phyloP scores from a whole-genome alignment of 2,888 invertebrate species.

The Polydesmus complanatus region DNA sequence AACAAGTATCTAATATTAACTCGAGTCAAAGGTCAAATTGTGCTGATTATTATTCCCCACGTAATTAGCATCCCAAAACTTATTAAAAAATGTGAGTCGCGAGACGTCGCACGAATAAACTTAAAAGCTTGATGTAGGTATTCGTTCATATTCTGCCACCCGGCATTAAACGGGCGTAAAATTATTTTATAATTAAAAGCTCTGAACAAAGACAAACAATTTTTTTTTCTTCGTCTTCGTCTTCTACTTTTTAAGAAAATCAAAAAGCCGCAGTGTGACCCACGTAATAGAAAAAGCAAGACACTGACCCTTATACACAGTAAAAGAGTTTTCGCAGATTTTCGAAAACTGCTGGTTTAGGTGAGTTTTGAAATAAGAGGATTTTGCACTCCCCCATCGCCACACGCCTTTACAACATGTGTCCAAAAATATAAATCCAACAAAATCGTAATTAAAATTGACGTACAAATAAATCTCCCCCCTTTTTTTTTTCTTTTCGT shows the following conservation, averaged over 20 bases:
- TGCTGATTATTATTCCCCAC: neutral
- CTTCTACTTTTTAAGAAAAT: no score
- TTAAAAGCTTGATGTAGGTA: neutral
- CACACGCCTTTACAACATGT: neutral
- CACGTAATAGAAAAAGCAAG: neutral
- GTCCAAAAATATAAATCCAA: neutral
- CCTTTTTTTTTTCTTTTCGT: no score
- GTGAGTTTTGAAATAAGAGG: no score
- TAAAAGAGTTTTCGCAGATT: neutral
- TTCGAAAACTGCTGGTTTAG: no score
- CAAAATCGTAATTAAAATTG: neutral
- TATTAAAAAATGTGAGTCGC: no score
- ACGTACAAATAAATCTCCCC: neutral
- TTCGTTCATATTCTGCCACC: neutral
- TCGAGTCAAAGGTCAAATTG: neutral
- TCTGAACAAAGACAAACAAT: no score
- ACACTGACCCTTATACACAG: neutral
- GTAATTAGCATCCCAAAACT: neutral
- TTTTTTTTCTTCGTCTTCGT: no score
- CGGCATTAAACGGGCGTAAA: neutral
- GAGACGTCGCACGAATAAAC: no score
- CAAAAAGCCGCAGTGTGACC: no score
- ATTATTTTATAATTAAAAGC: neutral
- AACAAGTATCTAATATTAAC: neutral
- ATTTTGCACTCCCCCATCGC: neutral